Conservation (phyloP, 92 coral and sea anemone genomes). For the Ricordea florida region DNA sequence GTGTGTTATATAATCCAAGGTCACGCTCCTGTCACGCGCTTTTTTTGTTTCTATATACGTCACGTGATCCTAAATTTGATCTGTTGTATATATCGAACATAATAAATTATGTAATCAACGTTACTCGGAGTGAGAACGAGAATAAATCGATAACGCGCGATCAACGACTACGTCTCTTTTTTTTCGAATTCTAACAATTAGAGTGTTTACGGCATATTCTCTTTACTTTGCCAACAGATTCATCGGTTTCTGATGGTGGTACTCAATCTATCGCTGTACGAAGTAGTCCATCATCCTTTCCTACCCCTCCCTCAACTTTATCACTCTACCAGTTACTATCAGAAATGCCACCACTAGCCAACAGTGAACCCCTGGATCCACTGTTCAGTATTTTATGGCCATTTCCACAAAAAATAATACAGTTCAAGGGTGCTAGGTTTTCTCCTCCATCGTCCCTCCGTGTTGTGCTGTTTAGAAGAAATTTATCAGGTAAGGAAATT, state of each 20-base stretch:
- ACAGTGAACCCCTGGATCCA: slow-evolving; percentile 51
- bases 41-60: no score
- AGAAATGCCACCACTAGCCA: slow-evolving; percentile 7
- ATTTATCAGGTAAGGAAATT: slow-evolving; percentile 39
- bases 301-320: background rate
- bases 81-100: no score
- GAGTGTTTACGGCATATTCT: no score
- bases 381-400: slow-evolving; percentile 77
- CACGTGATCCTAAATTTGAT: no score
- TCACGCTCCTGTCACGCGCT: no score
- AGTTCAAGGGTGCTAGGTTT: slow-evolving; percentile 74
- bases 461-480: slow-evolving; percentile 36
- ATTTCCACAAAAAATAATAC: slow-evolving; percentile 80
- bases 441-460: slow-evolving; percentile 71
- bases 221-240: slow-evolving; percentile 11
- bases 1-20: no score
- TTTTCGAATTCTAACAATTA: background rate
- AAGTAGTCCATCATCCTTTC: slow-evolving; percentile 12
- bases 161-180: background rate
- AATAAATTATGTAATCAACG: no score
- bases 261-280: background rate
- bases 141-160: no score
- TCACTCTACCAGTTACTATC: slow-evolving; percentile 17
- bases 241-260: background rate
- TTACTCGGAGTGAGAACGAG: no score